A percentile compares a stretch with the other conserved stretches of the same genome.
phyloP scores from a whole-genome alignment of 2,113 vertebrate genomes.

The Laticauda colubrina region DNA sequence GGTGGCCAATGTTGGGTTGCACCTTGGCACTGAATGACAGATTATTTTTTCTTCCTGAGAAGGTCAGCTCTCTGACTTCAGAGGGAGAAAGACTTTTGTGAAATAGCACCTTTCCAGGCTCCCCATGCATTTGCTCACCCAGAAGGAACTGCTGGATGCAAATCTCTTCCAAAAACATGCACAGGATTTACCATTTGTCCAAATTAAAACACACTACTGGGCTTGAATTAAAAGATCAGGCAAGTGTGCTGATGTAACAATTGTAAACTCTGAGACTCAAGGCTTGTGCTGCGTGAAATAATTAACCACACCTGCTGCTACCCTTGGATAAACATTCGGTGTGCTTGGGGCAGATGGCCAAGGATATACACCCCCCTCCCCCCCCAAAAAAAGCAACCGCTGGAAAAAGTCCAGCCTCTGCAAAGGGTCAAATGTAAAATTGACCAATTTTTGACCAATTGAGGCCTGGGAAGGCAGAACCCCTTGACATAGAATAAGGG shows the following conservation, averaged over 20 bases:
- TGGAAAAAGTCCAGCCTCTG: background rate
- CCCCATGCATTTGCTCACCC: too few species aligned
- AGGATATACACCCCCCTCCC: background rate
- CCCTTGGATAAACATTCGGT: background rate
- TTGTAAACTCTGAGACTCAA: background rate
- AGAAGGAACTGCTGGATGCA: background rate
- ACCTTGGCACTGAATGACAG: background rate
- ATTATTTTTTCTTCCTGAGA: background rate
- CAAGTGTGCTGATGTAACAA: background rate
- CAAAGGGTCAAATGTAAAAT: background rate
- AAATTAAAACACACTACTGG: background rate
- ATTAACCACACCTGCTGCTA: background rate
- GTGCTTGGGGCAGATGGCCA: background rate
- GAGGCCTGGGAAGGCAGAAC: background rate
- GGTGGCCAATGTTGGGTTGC: rapidly evolving
- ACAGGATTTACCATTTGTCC: background rate
- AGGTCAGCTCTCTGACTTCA: background rate
- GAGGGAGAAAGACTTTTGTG: background rate
- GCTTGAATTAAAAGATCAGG: background rate
- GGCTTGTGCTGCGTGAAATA: background rate
- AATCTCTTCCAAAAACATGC: background rate
- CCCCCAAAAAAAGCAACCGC: background rate
- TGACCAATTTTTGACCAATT: background rate
- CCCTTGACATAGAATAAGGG: background rate
- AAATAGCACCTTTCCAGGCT: background rate